These are phyloP conservation scores for Leptonema lineaticorne DNA, from an alignment of 1,140 invertebrate genomes.

Conservation along the genomic window DNA sequence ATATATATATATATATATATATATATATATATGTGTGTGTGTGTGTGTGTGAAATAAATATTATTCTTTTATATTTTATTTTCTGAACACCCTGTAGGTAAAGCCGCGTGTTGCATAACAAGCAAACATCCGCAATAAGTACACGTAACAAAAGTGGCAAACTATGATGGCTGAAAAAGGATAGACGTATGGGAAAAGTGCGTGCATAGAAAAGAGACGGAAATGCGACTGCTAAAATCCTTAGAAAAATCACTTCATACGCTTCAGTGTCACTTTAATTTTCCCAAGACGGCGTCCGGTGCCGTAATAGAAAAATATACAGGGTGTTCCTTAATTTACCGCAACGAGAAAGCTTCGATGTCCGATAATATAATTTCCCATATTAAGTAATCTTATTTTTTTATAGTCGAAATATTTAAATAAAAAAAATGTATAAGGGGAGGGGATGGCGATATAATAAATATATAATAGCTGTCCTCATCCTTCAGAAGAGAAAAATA, in stretches of 20 bases:
- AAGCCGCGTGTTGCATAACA: conserved; percentile 18
- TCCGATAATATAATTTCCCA: no score
- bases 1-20: not conserved
- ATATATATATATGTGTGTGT: not conserved
- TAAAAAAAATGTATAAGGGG: no score
- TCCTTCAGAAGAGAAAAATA: no score
- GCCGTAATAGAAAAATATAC: conserved; percentile 22
- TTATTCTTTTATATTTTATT: not conserved
- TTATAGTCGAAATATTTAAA: no score
- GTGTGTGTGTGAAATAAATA: not conserved
- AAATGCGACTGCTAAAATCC: not conserved
- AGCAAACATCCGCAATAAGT: conserved; percentile 20
- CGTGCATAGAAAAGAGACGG: not conserved
- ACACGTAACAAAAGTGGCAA: conserved; percentile 32
- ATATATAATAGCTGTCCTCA: no score
- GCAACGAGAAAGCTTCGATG: no score
- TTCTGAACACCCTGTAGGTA: conserved; percentile 8
- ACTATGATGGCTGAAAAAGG: conserved; percentile 22
- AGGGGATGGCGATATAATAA: no score
- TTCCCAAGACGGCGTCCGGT: conserved; percentile 28
- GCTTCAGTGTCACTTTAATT: conserved; percentile 35
- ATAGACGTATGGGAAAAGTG: not conserved
- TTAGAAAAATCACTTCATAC: conserved; percentile 37
- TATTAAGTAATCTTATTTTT: no score
- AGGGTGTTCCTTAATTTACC: no score